phyloP scores from a whole-genome alignment of 2,797 vertebrate species.

The Ptychadena robeensis region DNA sequence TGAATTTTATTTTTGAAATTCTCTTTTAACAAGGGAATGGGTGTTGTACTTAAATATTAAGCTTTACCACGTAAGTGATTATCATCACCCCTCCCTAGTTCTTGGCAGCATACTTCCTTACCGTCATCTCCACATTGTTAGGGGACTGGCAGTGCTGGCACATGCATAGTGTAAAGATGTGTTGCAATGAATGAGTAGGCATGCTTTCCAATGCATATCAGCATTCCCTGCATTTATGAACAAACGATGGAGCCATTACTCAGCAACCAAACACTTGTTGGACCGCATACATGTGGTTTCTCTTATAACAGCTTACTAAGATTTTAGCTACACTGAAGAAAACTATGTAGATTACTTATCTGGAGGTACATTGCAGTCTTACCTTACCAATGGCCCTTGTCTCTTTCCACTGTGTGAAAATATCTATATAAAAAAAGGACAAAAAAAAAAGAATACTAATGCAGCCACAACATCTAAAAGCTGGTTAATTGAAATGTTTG shows the following conservation, averaged over 20 bases:
- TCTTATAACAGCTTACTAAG: neutral
- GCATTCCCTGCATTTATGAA: neutral
- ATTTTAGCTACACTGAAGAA: neutral
- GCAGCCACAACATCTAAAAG: too few relatives aligned
- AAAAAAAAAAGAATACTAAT: too few relatives aligned
- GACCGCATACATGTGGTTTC: neutral
- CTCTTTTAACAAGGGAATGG: neutral
- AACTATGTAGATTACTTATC: neutral
- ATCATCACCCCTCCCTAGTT: neutral
- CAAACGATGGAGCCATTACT: neutral
- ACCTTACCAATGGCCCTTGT: too few relatives aligned
- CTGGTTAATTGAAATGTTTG: too few relatives aligned
- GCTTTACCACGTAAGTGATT: neutral
- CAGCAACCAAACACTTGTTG: neutral
- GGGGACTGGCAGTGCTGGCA: neutral
- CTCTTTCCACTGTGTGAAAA: too few relatives aligned
- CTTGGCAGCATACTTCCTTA: neutral
- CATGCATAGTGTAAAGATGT: neutral
- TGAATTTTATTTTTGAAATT: neutral
- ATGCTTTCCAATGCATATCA: neutral
- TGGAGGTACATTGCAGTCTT: too few relatives aligned
- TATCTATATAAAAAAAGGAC: too few relatives aligned
- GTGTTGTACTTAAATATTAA: neutral
- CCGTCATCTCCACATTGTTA: neutral
- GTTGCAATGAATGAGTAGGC: neutral